Evolutionary conservation across 2,113 vertebrate genomes (phyloP), one percentile per base, ranked within the genome.

Genomic region (Podocnemis expansa): DNA sequence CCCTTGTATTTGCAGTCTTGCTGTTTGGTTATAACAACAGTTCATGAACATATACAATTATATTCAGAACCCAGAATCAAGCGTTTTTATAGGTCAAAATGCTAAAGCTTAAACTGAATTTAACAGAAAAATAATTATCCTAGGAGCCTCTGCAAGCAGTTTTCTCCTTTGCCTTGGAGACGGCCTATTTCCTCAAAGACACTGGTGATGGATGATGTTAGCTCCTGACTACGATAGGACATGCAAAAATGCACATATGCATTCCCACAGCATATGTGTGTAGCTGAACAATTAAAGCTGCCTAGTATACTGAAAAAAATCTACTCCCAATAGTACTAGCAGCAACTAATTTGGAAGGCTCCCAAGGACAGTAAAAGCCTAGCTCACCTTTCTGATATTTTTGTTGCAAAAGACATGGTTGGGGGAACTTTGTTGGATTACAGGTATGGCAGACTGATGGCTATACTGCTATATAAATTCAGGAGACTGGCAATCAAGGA

Each of bases 271-370:
- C 45, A 79, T 67, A 11, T 76, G 45, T 58, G 58, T 81, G 55
- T 47, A 67, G 63, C 52, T 91, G 84, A 86, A 73, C 85, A 85
- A 88, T 52, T 93, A 83, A 43, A 27, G 43, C 29, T 41, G 29
- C 25, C 38, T 54, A 47, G 16, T 41, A 54, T 38, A 17, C 25
- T 13, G 88, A 80, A 88, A 85, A 54, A 83, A 85, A n/a, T 1
- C 8, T 34, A 11, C 60, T 78, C 85, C n/a, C 5, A 34, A 38
- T 22, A 85, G 78, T 52, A 56, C 52, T 31, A 84, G 78, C 90
- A 90, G 86, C 63, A 87, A 96, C 95, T 97, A 92, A 97, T 96
- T 96, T 95, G 88, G 80, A 89, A 91, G 85, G 78, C 55, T 84
- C 47, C 80, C 56, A 88, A 60, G 88, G 76, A 60, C 79, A 88